These are phyloP conservation scores for Syngnathoides biaculeatus DNA, from an alignment of 2,113 vertebrate genomes.

Conservation along the genomic window DNA sequence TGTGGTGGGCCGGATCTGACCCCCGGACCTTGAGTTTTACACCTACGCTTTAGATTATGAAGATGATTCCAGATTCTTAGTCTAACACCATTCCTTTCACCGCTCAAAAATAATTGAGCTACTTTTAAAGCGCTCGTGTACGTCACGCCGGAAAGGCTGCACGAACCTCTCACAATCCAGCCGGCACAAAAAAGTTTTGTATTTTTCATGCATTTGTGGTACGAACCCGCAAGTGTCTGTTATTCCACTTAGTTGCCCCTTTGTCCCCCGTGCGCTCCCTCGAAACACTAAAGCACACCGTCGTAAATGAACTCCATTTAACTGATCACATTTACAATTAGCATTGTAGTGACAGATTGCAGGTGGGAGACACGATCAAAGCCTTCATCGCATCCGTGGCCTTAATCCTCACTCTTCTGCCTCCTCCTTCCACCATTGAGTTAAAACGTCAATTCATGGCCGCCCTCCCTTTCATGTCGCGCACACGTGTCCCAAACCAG, in stretches of 20 bases:
- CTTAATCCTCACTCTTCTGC: constrained; percentile 39
- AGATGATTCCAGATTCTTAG: not conserved
- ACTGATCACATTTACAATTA: constrained; percentile 51
- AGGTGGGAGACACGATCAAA: constrained; percentile 67
- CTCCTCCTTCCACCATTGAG: constrained; percentile 58
- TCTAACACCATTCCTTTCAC: not conserved
- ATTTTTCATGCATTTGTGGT: not conserved
- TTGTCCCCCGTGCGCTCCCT: constrained; percentile 21
- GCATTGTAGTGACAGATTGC: constrained; percentile 51
- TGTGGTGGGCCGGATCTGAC: no score
- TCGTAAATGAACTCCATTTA: constrained; percentile 50
- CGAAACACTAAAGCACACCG: constrained; percentile 30
- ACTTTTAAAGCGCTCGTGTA: not conserved
- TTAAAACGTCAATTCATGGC: constrained; percentile 65
- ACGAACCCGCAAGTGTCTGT: constrained; percentile 23
- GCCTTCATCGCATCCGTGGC: constrained; percentile 43
- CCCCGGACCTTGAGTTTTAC: no score
- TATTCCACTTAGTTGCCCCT: constrained; percentile 7
- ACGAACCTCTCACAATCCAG: not conserved
- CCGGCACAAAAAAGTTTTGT: not conserved
- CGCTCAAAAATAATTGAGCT: not conserved
- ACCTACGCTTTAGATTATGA: not conserved
- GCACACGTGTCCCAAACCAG: constrained; percentile 46
- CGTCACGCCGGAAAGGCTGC: not conserved
- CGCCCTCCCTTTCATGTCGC: constrained; percentile 62